A percentile compares a stretch with the other conserved stretches of the same genome.
Conservation (phyloP, 2,888 invertebrate genomes). For the Phasia obesa region DNA sequence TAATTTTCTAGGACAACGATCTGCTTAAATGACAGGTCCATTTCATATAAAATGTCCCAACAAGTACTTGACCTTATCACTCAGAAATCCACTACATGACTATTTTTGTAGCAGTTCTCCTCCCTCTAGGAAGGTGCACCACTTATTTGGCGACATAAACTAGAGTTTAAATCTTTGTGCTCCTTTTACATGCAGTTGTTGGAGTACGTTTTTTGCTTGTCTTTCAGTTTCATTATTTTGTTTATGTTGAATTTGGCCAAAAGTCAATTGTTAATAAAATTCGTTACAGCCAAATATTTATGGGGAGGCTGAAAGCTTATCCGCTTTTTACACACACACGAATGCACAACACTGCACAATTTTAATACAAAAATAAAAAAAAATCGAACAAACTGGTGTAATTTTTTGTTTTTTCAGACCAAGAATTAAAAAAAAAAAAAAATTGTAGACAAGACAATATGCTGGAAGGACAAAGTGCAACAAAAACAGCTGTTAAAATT, state of each 20-base stretch:
- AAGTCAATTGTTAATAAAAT: slow-evolving; percentile 69
- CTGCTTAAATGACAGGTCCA: too few relatives aligned
- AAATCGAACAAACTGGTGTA: background rate
- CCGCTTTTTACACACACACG: slow-evolving; percentile 6
- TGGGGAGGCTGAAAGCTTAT: background rate
- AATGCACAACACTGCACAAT: too few relatives aligned
- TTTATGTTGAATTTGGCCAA: slow-evolving; percentile 55
- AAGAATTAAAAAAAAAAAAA: background rate
- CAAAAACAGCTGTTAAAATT: too few relatives aligned
- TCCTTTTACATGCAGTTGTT: background rate
- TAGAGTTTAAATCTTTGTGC: background rate
- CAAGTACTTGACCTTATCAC: too few relatives aligned
- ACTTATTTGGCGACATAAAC: background rate
- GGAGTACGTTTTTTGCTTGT: background rate
- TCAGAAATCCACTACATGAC: too few relatives aligned
- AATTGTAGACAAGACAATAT: background rate
- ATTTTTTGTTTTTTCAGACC: slow-evolving; percentile 5
- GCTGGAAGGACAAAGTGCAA: too few relatives aligned
- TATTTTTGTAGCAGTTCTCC: too few relatives aligned
- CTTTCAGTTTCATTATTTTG: slow-evolving; percentile 26
- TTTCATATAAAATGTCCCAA: too few relatives aligned
- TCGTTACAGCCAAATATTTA: slow-evolving; percentile 48
- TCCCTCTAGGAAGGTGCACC: too few relatives aligned
- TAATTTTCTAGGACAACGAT: too few relatives aligned
- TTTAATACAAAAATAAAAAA: too few relatives aligned